Evolutionary conservation across 2,888 invertebrate genomes (phyloP).

Genomic region (Drosophila recens): DNA sequence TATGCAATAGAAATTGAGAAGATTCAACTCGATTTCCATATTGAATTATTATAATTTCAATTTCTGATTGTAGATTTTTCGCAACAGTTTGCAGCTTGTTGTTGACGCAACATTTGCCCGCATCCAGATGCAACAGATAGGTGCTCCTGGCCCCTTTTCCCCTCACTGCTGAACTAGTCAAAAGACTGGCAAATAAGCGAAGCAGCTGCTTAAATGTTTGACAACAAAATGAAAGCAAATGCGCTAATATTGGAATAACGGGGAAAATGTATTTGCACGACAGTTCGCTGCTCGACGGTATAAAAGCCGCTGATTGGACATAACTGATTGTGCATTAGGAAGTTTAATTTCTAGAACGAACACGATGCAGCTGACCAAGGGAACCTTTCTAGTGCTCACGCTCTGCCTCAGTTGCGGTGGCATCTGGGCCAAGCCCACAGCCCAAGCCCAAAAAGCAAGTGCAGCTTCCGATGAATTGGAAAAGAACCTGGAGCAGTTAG

Average conservation of each 20-base stretch:
- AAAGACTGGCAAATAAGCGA: not conserved
- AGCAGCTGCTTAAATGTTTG: conserved; percentile 57
- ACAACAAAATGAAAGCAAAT: conserved; percentile 30
- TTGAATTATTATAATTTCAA: conserved; percentile 12
- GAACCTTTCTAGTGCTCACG: conserved; percentile 12
- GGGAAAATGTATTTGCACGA: conserved; percentile 21
- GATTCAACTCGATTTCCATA: conserved; percentile 1
- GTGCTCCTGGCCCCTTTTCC: not conserved
- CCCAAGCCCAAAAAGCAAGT: conserved; percentile 18
- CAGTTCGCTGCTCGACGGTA: conserved; percentile 7
- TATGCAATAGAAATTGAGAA: not conserved
- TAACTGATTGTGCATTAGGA: not conserved
- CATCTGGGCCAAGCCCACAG: conserved; percentile 13
- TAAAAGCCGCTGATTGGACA: conserved; percentile 29
- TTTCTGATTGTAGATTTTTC: conserved; percentile 8
- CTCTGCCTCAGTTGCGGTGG: conserved; percentile 12
- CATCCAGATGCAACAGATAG: conserved; percentile 11
- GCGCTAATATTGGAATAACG: conserved; percentile 42
- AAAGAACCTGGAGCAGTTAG: not conserved
- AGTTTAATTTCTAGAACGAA: not conserved
- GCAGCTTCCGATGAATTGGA: conserved; percentile 7
- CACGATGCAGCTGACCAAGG: conserved; percentile 25
- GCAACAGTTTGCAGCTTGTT: conserved; percentile 1
- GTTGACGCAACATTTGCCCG: conserved; percentile 12
- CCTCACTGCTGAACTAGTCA: not conserved